These are phyloP conservation scores for Cydia fagiglandana DNA, from an alignment of 1,140 invertebrate genomes.

Conservation along the genomic window DNA sequence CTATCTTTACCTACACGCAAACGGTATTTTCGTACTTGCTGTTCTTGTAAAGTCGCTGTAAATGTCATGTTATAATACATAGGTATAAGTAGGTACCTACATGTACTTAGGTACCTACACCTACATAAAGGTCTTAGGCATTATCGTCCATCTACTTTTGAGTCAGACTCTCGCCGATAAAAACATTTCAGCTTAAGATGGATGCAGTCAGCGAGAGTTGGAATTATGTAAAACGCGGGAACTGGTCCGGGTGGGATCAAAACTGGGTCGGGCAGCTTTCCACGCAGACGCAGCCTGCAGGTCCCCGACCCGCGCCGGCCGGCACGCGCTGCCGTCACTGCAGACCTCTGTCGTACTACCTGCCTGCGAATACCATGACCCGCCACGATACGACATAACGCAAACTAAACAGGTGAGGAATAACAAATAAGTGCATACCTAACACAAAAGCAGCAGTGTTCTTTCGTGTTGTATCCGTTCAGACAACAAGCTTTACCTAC, in stretches of 20 bases:
- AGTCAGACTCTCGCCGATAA: background rate
- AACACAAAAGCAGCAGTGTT: too few species aligned
- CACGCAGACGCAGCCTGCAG: conserved; percentile 31
- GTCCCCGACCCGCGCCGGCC: conserved; percentile 7
- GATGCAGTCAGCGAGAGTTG: conserved; percentile 44
- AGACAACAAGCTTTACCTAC: too few species aligned
- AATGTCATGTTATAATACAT: too few species aligned
- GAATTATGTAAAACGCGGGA: conserved; percentile 60
- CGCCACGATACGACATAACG: background rate
- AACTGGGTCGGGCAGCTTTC: conserved; percentile 60
- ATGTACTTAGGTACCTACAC: too few species aligned
- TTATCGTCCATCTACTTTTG: background rate
- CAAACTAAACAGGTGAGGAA: background rate
- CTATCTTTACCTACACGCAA: too few species aligned
- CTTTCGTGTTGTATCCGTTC: too few species aligned
- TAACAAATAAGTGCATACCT: too few species aligned
- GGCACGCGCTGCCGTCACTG: background rate
- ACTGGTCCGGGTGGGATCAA: conserved; percentile 46
- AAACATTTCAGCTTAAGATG: conserved; percentile 8
- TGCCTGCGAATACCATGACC: background rate
- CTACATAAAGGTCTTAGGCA: background rate
- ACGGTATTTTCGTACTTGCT: too few species aligned
- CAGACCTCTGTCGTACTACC: too few species aligned
- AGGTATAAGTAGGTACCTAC: too few species aligned
- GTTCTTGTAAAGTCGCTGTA: too few species aligned